Base-by-base conservation (phyloP, 1,140 invertebrate species). In the Drosophila pseudoobscura region DNA sequence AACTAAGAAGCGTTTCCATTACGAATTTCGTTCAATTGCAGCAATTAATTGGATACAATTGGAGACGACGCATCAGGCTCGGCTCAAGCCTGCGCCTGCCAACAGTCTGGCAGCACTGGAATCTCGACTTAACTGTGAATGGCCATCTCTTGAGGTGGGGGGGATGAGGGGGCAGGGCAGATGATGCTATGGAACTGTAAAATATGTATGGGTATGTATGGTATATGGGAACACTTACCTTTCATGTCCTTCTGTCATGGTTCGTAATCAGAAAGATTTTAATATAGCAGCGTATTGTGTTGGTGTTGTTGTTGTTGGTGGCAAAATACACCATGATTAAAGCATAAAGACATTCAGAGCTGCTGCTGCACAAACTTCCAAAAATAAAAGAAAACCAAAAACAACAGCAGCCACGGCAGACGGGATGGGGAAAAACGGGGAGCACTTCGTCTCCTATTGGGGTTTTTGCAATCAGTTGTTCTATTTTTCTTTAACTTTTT, bases 201-300 rank as follows among this genome's bases (percentile, higher is more conserved):
- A 13, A 11, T 9, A 35, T 3, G 6, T 31, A 11, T 35, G 8
- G 20, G 20, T 29, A 8, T 29, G 31, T 3, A 35, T 39, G 35
- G 35, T 11, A 8, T 13, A 39, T 39, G 11, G 35, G 4, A 7
- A 6, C 29, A 79, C 94, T 95, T 93, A 95, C 94, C 94, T 94
- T 93, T 95, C 94, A 95, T 93, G 94, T 94, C 93, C 93, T 93
- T 95, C 94, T 93, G 94, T 95, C 94, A 95, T 95, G 94, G 93
- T 95, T 94, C 92, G 94, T 94, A 92, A 94, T 93, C 92, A 93
- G 92, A 92, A 94, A 94, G 94, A 90, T 94, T 92, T 94, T 95
- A 95, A 93, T 94, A 93, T 93, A 93, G 92, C 93, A 93, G 93
- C 92, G 93, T 94, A 93, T 94, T 92, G 93, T 89, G 84, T 89